phyloP scores from a whole-genome alignment of 1,140 invertebrate genomes.

The Dendroctonus valens region DNA sequence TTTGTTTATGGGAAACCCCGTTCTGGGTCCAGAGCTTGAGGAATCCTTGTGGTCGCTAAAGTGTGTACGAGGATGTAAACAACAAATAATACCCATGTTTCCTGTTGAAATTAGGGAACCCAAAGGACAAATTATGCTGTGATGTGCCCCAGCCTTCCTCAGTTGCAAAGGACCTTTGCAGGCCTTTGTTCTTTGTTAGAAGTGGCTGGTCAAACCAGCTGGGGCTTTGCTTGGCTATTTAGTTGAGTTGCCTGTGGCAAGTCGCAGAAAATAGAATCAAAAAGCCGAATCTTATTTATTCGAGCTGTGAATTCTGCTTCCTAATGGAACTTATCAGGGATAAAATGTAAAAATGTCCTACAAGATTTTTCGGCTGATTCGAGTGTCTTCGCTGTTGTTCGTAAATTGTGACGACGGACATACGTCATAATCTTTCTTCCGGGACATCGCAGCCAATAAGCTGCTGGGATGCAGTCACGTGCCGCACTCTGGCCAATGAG shows the following conservation, averaged over 20 bases:
- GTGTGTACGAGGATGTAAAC: neutral
- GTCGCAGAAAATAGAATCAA: neutral
- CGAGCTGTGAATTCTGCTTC: neutral
- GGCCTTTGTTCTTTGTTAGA: neutral
- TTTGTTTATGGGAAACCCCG: neutral
- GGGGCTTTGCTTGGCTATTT: neutral
- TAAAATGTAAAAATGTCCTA: conserved; percentile 6
- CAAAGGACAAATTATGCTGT: neutral
- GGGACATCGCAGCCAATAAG: conserved; percentile 49
- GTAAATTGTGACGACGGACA: conserved; percentile 46
- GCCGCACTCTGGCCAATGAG: conserved; percentile 57
- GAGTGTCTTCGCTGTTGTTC: conserved; percentile 15
- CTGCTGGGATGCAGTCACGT: conserved; percentile 53
- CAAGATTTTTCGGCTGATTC: conserved; percentile 19
- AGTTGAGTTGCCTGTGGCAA: neutral
- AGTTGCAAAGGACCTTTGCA: neutral
- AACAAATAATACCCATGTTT: neutral
- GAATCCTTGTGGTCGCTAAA: neutral
- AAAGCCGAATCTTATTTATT: neutral
- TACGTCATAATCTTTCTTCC: conserved; percentile 51
- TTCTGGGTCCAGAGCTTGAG: too few relatives aligned
- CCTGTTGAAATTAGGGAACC: conserved; percentile 1
- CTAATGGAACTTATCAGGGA: neutral
- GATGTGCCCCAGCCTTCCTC: neutral
- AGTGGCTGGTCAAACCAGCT: neutral